Percentiles rank a stretch among this genome's conserved stretches.
phyloP scores from a whole-genome alignment of 2,888 invertebrate species.

The Argyresthia albistria region DNA sequence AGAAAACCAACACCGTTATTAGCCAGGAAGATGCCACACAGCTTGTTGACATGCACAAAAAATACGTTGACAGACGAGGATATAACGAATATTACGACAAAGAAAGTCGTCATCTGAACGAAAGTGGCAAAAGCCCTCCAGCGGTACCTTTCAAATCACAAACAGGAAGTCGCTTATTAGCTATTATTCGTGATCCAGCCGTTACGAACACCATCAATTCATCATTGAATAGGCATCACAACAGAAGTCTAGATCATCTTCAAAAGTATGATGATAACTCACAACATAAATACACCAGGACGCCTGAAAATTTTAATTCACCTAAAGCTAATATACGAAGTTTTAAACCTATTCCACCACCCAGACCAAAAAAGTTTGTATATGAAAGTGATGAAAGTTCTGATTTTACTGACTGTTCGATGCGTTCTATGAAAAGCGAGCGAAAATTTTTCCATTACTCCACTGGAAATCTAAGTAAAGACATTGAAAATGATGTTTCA shows the following conservation, averaged over 20 bases:
- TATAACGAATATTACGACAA: slow-evolving; percentile 53
- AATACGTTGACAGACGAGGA: slow-evolving; percentile 76
- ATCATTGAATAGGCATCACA: slow-evolving; percentile 22
- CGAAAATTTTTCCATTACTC: slow-evolving; percentile 57
- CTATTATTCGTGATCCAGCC: slow-evolving; percentile 72
- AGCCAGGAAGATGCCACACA: slow-evolving; percentile 71
- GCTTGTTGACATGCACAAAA: slow-evolving; percentile 78
- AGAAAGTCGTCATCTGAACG: slow-evolving; percentile 17
- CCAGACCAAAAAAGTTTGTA: slow-evolving; percentile 45
- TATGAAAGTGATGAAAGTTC: slow-evolving; percentile 63
- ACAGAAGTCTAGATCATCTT: slow-evolving; percentile 24
- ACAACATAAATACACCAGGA: slow-evolving; percentile 18
- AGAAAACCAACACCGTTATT: slow-evolving; percentile 64
- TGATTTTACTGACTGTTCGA: slow-evolving; percentile 47
- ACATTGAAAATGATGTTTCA: slow-evolving; percentile 60
- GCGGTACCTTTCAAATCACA: slow-evolving; percentile 58
- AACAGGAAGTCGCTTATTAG: slow-evolving; percentile 73
- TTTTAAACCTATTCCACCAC: slow-evolving; percentile 52
- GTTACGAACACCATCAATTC: slow-evolving; percentile 40
- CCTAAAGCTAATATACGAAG: slow-evolving; percentile 16
- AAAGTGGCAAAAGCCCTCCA: slow-evolving; percentile 19
- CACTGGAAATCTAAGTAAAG: slow-evolving; percentile 57
- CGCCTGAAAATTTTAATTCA: slow-evolving; percentile 14
- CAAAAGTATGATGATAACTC: slow-evolving; percentile 19
- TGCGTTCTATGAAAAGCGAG: slow-evolving; percentile 46